Conservation (phyloP, 2,888 invertebrate species). For the Tridacna gigas region DNA sequence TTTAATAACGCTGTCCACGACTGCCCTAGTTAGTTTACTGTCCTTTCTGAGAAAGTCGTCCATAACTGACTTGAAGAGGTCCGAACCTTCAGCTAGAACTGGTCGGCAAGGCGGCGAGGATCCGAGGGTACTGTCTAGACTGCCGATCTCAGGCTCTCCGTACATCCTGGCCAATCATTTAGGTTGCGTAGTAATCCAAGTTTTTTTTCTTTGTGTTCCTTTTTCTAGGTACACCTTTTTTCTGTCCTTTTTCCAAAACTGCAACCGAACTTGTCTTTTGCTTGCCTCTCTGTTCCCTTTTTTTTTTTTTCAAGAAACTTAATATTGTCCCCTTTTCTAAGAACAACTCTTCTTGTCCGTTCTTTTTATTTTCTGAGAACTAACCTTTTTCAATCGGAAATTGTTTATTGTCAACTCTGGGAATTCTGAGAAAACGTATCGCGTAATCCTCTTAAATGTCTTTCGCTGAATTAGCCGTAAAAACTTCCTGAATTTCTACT, state of each 20-base stretch:
- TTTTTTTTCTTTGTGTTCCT: background rate
- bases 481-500: no score
- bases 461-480: no score
- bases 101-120: constrained; percentile 53
- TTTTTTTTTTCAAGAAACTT: background rate
- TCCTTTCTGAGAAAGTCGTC: constrained; percentile 47
- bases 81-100: constrained; percentile 52
- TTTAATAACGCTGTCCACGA: constrained; percentile 40
- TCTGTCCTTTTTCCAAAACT: background rate
- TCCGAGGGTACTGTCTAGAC: constrained; percentile 32
- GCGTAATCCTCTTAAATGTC: no score
- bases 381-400: no score
- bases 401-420: no score
- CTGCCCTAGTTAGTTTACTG: constrained; percentile 37
- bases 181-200: background rate
- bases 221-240: background rate
- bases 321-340: no score
- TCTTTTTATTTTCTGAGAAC: no score
- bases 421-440: no score
- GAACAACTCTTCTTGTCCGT: no score
- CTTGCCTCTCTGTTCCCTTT: background rate
- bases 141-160: constrained; percentile 14
- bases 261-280: background rate
- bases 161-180: constrained; percentile 28
- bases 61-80: constrained; percentile 57